These are phyloP conservation scores for Trichechus manatus DNA, from an alignment of 2,113 vertebrate genomes.

Conservation along the genomic window DNA sequence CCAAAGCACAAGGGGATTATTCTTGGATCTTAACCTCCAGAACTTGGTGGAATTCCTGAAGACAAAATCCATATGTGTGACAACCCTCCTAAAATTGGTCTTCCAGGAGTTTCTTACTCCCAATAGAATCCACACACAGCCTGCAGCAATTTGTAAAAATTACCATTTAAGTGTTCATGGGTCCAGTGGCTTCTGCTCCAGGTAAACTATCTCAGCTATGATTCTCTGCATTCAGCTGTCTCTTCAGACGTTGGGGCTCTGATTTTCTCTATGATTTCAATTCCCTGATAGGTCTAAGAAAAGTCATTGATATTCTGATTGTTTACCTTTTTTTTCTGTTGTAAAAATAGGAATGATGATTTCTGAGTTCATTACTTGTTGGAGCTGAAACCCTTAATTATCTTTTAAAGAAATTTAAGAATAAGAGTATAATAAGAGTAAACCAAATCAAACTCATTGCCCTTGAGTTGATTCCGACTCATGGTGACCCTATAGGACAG, in stretches of 20 bases:
- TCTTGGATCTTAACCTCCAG: too few relatives aligned
- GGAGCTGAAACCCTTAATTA: background rate
- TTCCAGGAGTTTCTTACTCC: background rate
- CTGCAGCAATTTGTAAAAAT: background rate
- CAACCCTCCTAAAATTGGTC: background rate
- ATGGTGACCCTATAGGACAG: too few relatives aligned
- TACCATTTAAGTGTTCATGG: background rate
- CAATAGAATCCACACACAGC: background rate
- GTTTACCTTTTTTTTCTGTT: background rate
- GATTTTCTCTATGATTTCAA: background rate
- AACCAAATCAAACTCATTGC: too few relatives aligned
- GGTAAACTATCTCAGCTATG: background rate
- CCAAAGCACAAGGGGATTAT: too few relatives aligned
- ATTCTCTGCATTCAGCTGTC: background rate
- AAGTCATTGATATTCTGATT: background rate
- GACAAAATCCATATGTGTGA: background rate
- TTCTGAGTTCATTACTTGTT: background rate
- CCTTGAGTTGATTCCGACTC: too few relatives aligned
- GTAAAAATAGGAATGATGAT: background rate
- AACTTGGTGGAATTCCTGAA: background rate
- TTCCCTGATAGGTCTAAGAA: background rate
- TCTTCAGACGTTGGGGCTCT: background rate
- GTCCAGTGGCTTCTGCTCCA: background rate
- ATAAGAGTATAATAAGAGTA: background rate
- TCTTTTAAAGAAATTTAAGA: background rate